A percentile compares a stretch with the other conserved stretches of the same genome.
Conservation (phyloP, 2,113 vertebrate species). For the Phyllostomus discolor region DNA sequence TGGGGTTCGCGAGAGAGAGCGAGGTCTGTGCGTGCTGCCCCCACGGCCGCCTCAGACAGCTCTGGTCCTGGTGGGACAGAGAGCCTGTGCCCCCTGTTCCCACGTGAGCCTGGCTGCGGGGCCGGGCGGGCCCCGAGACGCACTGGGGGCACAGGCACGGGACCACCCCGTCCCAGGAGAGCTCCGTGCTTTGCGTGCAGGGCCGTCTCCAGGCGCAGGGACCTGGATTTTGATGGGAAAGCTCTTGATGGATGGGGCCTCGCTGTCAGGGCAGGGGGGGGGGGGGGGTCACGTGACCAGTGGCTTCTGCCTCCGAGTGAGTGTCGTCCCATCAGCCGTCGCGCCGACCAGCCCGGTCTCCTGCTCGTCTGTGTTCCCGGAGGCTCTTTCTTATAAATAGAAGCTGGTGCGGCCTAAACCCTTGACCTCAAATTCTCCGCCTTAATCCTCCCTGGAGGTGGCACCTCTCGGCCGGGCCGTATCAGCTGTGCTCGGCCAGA, state of each 20-base stretch:
- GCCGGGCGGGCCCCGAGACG: background rate
- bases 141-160: accelerated
- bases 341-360: background rate
- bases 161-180: accelerated
- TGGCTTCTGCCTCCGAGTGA: accelerated
- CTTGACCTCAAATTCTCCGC: slow-evolving; percentile 78
- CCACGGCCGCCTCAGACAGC: background rate
- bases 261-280: no score
- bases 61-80: background rate
- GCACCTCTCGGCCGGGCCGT: slow-evolving; percentile 48
- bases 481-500: slow-evolving; percentile 75
- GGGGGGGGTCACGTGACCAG: background rate
- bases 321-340: background rate
- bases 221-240: background rate
- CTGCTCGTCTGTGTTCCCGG: background rate
- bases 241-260: accelerated
- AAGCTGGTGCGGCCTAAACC: slow-evolving; percentile 58
- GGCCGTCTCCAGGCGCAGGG: background rate
- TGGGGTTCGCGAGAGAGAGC: background rate
- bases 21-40: accelerated
- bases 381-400: slow-evolving; percentile 79
- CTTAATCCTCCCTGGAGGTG: slow-evolving; percentile 61
- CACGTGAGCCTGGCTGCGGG: accelerated
- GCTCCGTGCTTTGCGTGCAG: no score
- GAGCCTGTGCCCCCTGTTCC: background rate